Percentiles rank a stretch among this genome's conserved stretches.
Evolutionary conservation across 2,797 vertebrate species (phyloP).

Genomic region (Sebastes oblongus): DNA sequence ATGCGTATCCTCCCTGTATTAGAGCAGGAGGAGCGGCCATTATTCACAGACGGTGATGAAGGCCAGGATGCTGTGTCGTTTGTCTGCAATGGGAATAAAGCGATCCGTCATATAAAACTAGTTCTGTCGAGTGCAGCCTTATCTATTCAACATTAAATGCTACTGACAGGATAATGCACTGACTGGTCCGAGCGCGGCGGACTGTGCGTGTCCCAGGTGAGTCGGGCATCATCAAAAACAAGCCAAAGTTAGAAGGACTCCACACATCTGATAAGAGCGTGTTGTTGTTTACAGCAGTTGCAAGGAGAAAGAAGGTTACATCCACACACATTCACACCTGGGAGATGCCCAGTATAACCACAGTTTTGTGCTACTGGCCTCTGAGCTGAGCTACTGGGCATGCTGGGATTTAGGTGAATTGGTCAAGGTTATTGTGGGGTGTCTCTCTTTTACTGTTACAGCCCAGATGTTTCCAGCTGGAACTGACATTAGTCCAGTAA

Average conservation of each 20-base stretch:
- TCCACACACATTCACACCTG: not conserved
- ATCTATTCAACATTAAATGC: slow-evolving; percentile 44
- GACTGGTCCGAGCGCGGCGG: slow-evolving; percentile 6
- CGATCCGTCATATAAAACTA: slow-evolving; percentile 63
- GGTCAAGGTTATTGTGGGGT: slow-evolving; percentile 18
- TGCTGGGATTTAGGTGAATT: not conserved
- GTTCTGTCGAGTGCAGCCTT: slow-evolving; percentile 56
- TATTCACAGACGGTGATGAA: slow-evolving; percentile 47
- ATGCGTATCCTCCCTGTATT: slow-evolving; percentile 16
- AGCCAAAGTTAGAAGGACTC: slow-evolving; percentile 20
- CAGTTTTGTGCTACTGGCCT: not conserved
- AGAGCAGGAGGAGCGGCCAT: slow-evolving; percentile 16
- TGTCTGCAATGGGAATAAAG: slow-evolving; percentile 47
- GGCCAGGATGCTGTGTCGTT: slow-evolving; percentile 30
- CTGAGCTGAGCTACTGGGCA: not conserved
- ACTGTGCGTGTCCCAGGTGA: slow-evolving; percentile 16
- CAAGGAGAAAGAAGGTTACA: slow-evolving; percentile 39
- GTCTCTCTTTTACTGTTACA: not conserved
- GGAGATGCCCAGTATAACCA: not conserved
- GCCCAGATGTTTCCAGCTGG: slow-evolving; percentile 6
- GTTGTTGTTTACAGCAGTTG: slow-evolving; percentile 28
- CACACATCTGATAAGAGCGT: slow-evolving; percentile 30
- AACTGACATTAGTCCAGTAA: not conserved
- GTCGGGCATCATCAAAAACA: slow-evolving; percentile 27
- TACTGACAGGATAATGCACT: slow-evolving; percentile 48